Conservation (phyloP, 2,888 invertebrate genomes). For the Trissolcus japonicus region DNA sequence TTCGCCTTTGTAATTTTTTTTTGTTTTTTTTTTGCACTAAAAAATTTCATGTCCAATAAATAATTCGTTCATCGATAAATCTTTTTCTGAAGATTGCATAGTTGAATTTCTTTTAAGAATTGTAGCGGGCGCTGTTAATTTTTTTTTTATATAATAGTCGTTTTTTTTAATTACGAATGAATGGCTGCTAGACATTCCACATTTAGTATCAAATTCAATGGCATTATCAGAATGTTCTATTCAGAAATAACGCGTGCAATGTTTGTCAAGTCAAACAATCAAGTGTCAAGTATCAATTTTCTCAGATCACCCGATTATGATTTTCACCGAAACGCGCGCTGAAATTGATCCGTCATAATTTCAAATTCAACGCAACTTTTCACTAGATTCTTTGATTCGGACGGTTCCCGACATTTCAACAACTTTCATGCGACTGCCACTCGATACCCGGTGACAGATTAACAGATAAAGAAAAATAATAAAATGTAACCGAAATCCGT, state of each 20-base stretch:
- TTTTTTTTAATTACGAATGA: too few relatives aligned
- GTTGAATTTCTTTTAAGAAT: not conserved
- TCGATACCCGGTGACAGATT: too few relatives aligned
- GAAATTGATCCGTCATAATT: slow-evolving; percentile 39
- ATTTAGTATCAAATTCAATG: slow-evolving; percentile 31
- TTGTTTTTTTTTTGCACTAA: too few relatives aligned
- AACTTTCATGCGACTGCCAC: too few relatives aligned
- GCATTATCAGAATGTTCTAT: slow-evolving; percentile 42
- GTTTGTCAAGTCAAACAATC: slow-evolving; percentile 50
- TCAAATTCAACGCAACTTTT: slow-evolving; percentile 16
- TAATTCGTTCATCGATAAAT: too few relatives aligned
- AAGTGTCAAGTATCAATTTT: slow-evolving; percentile 54
- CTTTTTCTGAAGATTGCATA: not conserved
- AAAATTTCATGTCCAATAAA: too few relatives aligned
- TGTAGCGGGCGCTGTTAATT: too few relatives aligned
- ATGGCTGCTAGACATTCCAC: slow-evolving; percentile 10
- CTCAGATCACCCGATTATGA: slow-evolving; percentile 47
- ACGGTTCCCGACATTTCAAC: too few relatives aligned
- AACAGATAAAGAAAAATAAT: too few relatives aligned
- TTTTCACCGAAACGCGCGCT: slow-evolving; percentile 42
- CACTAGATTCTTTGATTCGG: too few relatives aligned
- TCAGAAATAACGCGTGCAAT: slow-evolving; percentile 41
- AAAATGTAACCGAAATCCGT: too few relatives aligned
- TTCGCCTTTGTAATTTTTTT: not conserved
- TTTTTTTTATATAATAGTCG: too few relatives aligned